Evolutionary conservation across 2,888 invertebrate species (phyloP), one percentile per base, ranked within the genome.

Genomic region (Amiota minor): DNA sequence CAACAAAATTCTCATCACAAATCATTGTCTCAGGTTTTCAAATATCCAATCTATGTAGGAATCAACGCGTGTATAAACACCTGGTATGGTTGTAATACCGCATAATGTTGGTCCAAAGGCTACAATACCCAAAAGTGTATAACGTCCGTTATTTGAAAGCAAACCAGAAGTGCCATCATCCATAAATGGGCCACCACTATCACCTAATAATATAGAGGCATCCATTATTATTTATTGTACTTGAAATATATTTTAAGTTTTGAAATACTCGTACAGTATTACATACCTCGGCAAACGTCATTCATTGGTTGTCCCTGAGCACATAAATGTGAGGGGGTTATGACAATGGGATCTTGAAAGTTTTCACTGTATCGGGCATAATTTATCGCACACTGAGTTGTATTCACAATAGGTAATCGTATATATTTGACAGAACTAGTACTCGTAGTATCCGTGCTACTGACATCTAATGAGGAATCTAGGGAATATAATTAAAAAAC

Each of bases 141-240:
- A 77, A 9, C 81, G 84, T 1, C 84, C 87, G 67, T 81, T 75
- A 8, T 71, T 45, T 23, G 78, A 78, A 1, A 82, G 70, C 0
- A 84, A 1, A 2, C 86, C 86, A 1, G 83, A 83, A 14, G 79
- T 82, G 16, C 89, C 75, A 74, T 86, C 83, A 49, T 84, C 83
- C 88, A 90, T 90, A 9, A 90, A 80, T 9, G 90, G 90, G 9
- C 90, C 90, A 10, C 90, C 90, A 67, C 89, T 89, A 70, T 90
- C 90, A 11, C 90, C 87, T 87, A 61, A 12, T 59, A 72, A 72
- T 59, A 59, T 67, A 20, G 12, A 11, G 14, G 2, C 20, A 49
- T 12, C 12, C 10, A 16, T 16, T 47, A 61, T 55, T 23, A 23
- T 49, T 35, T 16, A 53, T 50, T 35, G 16, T 45, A 23, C 35